Base-by-base conservation (phyloP, 2,113 vertebrate genomes). In the Sylvilagus bachmani region DNA sequence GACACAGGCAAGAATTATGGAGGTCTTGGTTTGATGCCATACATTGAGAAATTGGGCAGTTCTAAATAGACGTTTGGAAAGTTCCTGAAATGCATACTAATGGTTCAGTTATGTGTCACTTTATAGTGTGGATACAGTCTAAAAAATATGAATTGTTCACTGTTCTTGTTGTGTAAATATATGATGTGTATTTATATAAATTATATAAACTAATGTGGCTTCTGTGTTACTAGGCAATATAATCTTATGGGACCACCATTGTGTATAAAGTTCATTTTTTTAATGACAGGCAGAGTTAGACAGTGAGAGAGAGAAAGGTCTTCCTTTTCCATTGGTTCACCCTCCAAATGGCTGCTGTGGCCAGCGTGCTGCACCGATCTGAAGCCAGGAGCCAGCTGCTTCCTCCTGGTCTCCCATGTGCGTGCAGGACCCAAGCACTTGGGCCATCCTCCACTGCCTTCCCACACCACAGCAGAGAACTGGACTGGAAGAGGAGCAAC, bases 11-110 rank as follows among this genome's bases (percentile, higher is more conserved):
- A 61, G 74, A 36, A 13, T 88, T 51, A 85, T 69, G 29, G 25
- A 88, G 82, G 11, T 78, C 55, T 86, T 79, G 49, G 22, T 69
- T 93, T 92, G 58, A 67, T 78, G 58, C n/a, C 87, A 10, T 61
- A 33, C 29, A 44, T 80, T 90, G 83, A 64, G 95, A 81, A 51
- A 38, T 1, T 12, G 24, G 78, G 22, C 19, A 38, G 24, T 62
- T 79, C 44, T 66, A 38, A 74, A 49, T 81, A 85, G 74, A 2
- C 64, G 83, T 64, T 33, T 0, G 25, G n/a, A 1, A 88, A 21
- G 25, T 84, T 58, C 33, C 36, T 81, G 38, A 77, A 88, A 31
- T 89, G 10, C 78, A 33, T 82, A 62, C 64, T 49, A 24, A 55
- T n/a, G 62, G 82, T 86, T n/a, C 78, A 67, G 17, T 27, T 66